Percentiles rank a stretch among this genome's conserved stretches.
phyloP scores from a whole-genome alignment of 2,113 vertebrate species.

The Pseudopipra pipra region DNA sequence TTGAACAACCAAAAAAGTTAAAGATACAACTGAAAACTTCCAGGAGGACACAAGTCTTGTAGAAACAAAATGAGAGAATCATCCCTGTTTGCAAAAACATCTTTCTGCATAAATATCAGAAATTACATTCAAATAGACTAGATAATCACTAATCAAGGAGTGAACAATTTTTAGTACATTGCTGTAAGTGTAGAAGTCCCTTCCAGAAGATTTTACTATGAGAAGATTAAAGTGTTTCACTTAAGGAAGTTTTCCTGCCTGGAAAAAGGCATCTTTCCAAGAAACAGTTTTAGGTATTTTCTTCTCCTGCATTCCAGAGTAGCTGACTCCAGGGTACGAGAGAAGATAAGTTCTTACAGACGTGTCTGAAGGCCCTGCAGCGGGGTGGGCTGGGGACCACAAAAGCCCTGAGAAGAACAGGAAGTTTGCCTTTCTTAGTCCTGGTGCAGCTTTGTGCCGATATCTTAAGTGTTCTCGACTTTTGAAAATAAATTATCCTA shows the following conservation, averaged over 20 bases:
- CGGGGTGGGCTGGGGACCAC: no score
- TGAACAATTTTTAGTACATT: not conserved
- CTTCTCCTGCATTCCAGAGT: not conserved
- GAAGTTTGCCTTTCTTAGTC: not conserved
- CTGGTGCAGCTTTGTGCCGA: not conserved
- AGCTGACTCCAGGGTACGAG: not conserved
- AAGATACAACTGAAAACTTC: not conserved
- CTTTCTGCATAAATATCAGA: not conserved
- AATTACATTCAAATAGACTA: not conserved
- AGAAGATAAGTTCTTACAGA: not conserved
- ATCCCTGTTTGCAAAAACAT: not conserved
- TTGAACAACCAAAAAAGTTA: not conserved
- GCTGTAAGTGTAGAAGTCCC: no score
- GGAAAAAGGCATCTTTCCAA: not conserved
- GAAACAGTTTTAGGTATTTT: not conserved
- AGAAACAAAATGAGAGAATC: not conserved
- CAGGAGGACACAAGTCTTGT: not conserved
- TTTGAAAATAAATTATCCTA: not conserved
- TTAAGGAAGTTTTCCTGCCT: not conserved
- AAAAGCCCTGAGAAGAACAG: not conserved
- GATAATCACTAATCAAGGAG: not conserved
- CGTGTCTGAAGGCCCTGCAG: not conserved
- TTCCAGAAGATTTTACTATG: not conserved
- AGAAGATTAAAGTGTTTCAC: not conserved
- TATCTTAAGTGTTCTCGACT: not conserved